Percentiles rank a stretch among this genome's conserved stretches.
Evolutionary conservation across 2,888 invertebrate species (phyloP).

Genomic region (Nebria salina): DNA sequence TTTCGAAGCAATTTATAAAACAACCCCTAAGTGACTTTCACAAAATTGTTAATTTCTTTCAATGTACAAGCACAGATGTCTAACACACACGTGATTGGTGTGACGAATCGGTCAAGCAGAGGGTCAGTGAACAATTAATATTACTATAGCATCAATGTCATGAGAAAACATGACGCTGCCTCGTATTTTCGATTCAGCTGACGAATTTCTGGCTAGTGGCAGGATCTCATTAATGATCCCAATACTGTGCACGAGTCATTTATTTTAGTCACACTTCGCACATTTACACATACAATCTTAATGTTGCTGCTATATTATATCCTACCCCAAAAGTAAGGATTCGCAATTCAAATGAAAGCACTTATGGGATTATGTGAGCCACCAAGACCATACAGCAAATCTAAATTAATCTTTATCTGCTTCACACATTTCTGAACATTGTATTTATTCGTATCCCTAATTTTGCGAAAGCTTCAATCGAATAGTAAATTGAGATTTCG

Average conservation of each 20-base stretch:
- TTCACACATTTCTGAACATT: background rate
- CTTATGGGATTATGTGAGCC: background rate
- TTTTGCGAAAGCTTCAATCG: background rate
- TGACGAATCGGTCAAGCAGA: constrained; percentile 15
- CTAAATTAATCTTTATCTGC: background rate
- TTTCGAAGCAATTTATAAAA: no score
- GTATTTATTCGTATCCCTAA: background rate
- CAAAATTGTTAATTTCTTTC: background rate
- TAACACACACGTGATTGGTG: background rate
- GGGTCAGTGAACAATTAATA: constrained; percentile 10
- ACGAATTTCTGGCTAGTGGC: background rate
- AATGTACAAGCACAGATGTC: background rate
- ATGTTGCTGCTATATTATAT: background rate
- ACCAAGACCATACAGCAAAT: background rate
- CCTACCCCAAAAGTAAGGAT: background rate
- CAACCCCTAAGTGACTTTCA: no score
- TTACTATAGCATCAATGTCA: background rate
- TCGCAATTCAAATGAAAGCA: background rate
- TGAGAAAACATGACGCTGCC: no score
- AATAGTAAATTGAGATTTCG: background rate
- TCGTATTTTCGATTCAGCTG: background rate
- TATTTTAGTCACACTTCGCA: constrained; percentile 8
- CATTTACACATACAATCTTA: background rate
- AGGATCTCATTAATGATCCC: background rate
- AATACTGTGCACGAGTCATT: background rate